Percentiles rank a stretch among this genome's conserved stretches.
Evolutionary conservation across 1,140 invertebrate species (phyloP).

Genomic region (Dendroctonus ponderosae): DNA sequence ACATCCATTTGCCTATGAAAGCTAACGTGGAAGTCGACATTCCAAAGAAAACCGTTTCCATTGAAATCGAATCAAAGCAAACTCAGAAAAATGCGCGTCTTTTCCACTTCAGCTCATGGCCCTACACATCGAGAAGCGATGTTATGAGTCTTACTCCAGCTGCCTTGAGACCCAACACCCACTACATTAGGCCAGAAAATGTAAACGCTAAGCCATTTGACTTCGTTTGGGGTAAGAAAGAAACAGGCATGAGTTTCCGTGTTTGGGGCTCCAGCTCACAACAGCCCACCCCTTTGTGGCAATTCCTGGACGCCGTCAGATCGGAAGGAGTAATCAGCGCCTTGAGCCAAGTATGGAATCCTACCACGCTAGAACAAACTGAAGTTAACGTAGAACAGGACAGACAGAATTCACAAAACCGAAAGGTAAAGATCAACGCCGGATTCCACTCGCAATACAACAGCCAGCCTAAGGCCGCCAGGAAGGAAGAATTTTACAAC

Average conservation of each 20-base stretch:
- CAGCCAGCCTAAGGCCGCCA: constrained; percentile 8
- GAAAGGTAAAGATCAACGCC: too few relatives aligned
- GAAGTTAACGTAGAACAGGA: constrained; percentile 29
- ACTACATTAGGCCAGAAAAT: constrained; percentile 13
- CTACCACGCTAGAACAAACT: constrained; percentile 35
- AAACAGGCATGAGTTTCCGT: constrained; percentile 44
- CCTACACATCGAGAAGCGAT: constrained; percentile 59
- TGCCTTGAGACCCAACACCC: constrained; percentile 16
- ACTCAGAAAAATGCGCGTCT: constrained; percentile 52
- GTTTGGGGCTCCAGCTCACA: constrained; percentile 54
- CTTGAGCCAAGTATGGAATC: constrained; percentile 33
- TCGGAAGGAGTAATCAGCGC: constrained; percentile 40
- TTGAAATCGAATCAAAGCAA: constrained; percentile 51
- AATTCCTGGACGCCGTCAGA: constrained; percentile 35
- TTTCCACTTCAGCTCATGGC: constrained; percentile 58
- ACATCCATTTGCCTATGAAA: constrained; percentile 57
- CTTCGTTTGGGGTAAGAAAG: constrained; percentile 28
- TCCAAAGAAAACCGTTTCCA: constrained; percentile 49
- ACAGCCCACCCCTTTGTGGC: constrained; percentile 44
- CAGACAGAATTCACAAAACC: too few relatives aligned
- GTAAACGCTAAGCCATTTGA: constrained; percentile 16
- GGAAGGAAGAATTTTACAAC: constrained; percentile 4
- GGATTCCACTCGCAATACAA: constrained; percentile 27
- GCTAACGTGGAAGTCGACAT: constrained; percentile 51
- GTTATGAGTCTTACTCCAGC: constrained; percentile 55